Evolutionary conservation across 2,888 invertebrate genomes (phyloP), one percentile per base, ranked within the genome.

Genomic region (Tenthredo mesomela): DNA sequence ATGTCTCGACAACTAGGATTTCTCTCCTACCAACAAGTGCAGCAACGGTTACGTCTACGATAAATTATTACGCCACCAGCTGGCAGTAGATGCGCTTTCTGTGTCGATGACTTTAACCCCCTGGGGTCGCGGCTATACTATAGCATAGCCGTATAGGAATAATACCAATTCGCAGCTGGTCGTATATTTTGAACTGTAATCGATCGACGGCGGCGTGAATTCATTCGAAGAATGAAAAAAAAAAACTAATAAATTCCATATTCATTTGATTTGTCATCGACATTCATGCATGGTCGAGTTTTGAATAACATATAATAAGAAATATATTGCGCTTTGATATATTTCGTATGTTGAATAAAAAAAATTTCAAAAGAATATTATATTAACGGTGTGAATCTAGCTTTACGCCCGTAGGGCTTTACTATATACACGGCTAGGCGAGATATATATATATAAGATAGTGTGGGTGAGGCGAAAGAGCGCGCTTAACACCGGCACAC

Each of bases 371-470:
- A 61, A 61, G 21, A 21, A 25, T 61, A 21, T 61, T 25, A 6
- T 25, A 6, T 21, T 5, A 29, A 50, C 29, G 9, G 80, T 80
- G 61, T 80, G 61, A 58, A 61, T 40, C 80, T 61, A 80, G 80
- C 58, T 40, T 58, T 21, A 61, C 15, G 21, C 21, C 40, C 9
- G n/a, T n/a, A 58, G 40, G 77, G 47, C n/a, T n/a, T n/a, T n/a
- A n/a, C n/a, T n/a, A n/a, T 33, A 29, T 77, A 40, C 7, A 40
- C 7, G 61, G 40, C 75, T 77, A 33, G 84, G 84, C 50, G 40
- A 33, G 40, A 73, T 33, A 88, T n/a, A n/a, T n/a, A n/a, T n/a
- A n/a, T n/a, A n/a, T 61, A 78, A 84, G 84, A 75, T 82, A 75
- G 82, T 84, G 82, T 85, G 67, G 80, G 78, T 71, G 65, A 78